Evolutionary conservation across 2,797 vertebrate genomes (phyloP), one percentile per base, ranked within the genome.

Genomic region (Acanthurus tractus): DNA sequence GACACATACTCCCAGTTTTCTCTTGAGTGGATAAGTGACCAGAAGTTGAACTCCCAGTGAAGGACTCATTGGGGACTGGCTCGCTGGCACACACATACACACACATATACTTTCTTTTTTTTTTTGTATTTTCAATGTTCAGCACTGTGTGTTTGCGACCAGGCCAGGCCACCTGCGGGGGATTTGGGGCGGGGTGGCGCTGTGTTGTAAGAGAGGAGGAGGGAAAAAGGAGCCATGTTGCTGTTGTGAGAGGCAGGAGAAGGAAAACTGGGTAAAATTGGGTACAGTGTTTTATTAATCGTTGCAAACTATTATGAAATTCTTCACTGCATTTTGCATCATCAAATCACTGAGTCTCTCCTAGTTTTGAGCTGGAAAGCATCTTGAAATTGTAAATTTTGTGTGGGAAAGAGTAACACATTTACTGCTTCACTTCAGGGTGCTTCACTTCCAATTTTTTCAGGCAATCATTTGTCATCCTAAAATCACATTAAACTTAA

Each of bases 111-210:
- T 65, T 49, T 50, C 74, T 77, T 50, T 77, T 77, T 14, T 55
- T 36, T 64, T 61, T 53, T 70, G 61, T 77, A 14, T 74, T 83
- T 73, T 76, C 56, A 11, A 40, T 70, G 77, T 72, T 80, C 48
- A 56, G 63, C n/a, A 2, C 61, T 70, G 38, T 76, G 70, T 76
- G 54, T 64, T 66, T 76, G 70, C 76, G 85, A 84, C 81, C 88
- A 85, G 82, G 82, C 78, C 77, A 86, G 86, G 91, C 90, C 94
- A 95, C 91, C 92, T 95, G 93, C 79, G 63, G 87, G 93, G 93
- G 92, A 93, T 92, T 93, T 94, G 80, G 89, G 87, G 81, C 23
- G 66, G 90, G 86, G 84, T 88, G 88, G 85, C 78, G 83, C 55
- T 87, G 70, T 75, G 68, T 55, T 79, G 81, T 59, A 84, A 63